Evolutionary conservation across 2,888 invertebrate species (phyloP), one percentile per base, ranked within the genome.

Genomic region (Panzeria rudis): DNA sequence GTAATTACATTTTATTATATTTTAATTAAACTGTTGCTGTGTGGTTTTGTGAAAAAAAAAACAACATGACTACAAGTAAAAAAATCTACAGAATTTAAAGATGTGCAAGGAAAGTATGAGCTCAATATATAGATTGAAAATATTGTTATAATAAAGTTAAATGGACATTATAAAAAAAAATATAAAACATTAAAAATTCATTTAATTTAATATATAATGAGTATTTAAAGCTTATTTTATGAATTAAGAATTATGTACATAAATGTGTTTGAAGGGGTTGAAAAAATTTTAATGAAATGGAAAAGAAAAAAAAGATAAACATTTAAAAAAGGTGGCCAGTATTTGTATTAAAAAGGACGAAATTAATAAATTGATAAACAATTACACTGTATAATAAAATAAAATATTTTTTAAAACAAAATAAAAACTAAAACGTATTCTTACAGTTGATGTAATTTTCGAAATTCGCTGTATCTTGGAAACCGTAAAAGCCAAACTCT

Each of bases 1-100:
- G n/a, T 62, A 78, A 78, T 71, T 78, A 52, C 29, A 71, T 71
- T 69, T 78, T 78, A 78, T 78, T 71, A 71, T 69, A 69, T 71
- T 78, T 78, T 71, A 78, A 78, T 78, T 69, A 78, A 71, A 78
- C 41, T 78, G 78, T 61, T 78, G 61, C 52, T 71, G 61, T 69
- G 69, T 47, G 15, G 56, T 5, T 25, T 56, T 29, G 25, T 29
- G 1, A 3, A 17, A 41, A 56, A 76, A 35, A 47, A 73, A 56
- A 25, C 2, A 8, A 38, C 35, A 29, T 29, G 5, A 29, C 5
- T 8, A 35, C 5, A 59, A 35, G 29, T 4, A 41, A 64, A 23
- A n/a, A 23, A 15, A 23, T 15, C 2, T 25, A 17, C 44, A 1
- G 9, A 15, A 44, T 25, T 64, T 25, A 15, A 47, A n/a, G 4